Evolutionary conservation across 2,797 vertebrate genomes (phyloP), one percentile per base, ranked within the genome.

Genomic region (Cossypha dichroa): DNA sequence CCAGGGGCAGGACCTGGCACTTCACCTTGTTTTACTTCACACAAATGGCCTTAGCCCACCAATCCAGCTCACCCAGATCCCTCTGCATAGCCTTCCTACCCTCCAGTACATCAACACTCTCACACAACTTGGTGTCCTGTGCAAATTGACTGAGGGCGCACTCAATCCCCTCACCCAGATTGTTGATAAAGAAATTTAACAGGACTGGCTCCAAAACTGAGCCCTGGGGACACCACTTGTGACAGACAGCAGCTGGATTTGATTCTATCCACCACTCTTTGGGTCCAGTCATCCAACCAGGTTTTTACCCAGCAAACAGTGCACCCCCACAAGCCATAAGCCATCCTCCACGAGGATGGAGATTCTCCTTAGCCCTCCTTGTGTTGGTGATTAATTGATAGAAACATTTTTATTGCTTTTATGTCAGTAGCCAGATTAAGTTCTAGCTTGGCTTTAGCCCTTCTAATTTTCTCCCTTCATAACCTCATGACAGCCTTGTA

Each of bases 21-120:
- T 55, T 33, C 2, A 5, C 12, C 41, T 31, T 5, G 1, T 15
- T 31, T 29, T 19, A 45, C 6, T 12, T 79, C 48, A 38, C 3
- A 29, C 10, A 60, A 2, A 0, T 55, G 10, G 34, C 6, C n/a
- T 15, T 17, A 13, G 16, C 7, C 11, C 8, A 26, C 16, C 0
- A 0, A 31, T 16, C 10, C n/a, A 55, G 41, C 29, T 6, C 5
- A 1, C 4, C 36, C 36, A 49, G 17, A 62, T 43, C n/a, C 23
- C 20, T 25, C 60, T 31, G 36, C 9, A 85, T 25, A 62, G 17
- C 48, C 28, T 38, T 43, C 28, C 48, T 43, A 12, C 5, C 15
- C 7, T 68, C 28, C 55, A 73, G 48, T 17, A 68, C 23, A 62
- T 31, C 41, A 55, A 33, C 8, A 68, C 8, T 45, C 31, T 6